These are phyloP conservation scores for Pluvialis apricaria DNA, from an alignment of 2,113 vertebrate genomes.

Conservation along the genomic window DNA sequence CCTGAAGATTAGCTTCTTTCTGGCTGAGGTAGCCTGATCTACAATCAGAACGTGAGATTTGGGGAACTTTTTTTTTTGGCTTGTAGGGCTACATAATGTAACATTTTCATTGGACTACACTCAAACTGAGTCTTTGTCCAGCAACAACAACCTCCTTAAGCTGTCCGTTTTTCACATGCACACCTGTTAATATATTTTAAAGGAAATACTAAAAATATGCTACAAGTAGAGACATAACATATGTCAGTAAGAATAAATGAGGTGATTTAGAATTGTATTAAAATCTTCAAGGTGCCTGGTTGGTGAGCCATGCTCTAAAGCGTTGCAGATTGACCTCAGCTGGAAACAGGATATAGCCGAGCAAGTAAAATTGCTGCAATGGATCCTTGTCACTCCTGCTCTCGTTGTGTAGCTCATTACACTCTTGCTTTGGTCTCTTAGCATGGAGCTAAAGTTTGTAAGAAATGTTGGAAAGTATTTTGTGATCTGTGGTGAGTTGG, in stretches of 20 bases:
- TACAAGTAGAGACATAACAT: constrained; percentile 20
- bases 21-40: neutral
- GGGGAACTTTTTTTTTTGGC: neutral
- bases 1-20: neutral
- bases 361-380: neutral
- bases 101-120: constrained; percentile 35
- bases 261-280: constrained; percentile 41
- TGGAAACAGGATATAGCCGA: neutral
- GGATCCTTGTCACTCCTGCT: neutral
- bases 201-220: constrained; percentile 37
- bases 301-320: neutral
- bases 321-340: neutral
- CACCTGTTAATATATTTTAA: constrained; percentile 51
- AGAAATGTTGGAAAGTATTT: neutral
- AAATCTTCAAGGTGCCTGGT: neutral
- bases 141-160: constrained; percentile 5
- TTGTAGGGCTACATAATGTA: neutral
- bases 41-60: neutral
- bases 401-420: neutral
- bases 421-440: neutral
- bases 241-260: constrained; percentile 28
- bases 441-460: neutral
- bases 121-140: constrained; percentile 2
- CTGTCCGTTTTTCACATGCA: neutral
- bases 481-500: neutral